phyloP scores from a whole-genome alignment of 2,888 invertebrate species.

The Neria commutata region DNA sequence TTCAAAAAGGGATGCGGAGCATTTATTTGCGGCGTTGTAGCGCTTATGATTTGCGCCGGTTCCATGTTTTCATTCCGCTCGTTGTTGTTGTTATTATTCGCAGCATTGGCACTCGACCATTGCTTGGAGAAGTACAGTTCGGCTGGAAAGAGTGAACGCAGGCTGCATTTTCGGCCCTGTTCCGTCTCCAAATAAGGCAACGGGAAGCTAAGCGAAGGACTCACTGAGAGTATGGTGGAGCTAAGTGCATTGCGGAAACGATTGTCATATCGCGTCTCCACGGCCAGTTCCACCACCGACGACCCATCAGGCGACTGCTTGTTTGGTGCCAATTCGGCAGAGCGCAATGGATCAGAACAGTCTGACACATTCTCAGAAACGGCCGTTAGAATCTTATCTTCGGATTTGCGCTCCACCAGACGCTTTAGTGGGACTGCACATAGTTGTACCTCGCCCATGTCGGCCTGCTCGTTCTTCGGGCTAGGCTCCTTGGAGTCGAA shows the following conservation, averaged over 20 bases:
- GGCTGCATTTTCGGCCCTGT: conserved; percentile 74
- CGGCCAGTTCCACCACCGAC: conserved; percentile 54
- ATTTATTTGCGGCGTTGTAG: conserved; percentile 59
- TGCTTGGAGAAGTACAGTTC: conserved; percentile 76
- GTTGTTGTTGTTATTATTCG: conserved; percentile 20
- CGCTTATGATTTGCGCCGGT: conserved; percentile 27
- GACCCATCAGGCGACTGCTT: conserved; percentile 60
- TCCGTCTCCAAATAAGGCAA: conserved; percentile 90
- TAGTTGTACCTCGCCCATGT: conserved; percentile 21
- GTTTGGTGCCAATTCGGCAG: conserved; percentile 55
- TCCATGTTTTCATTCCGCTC: conserved; percentile 47
- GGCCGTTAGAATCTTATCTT: conserved; percentile 66
- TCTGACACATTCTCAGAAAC: conserved; percentile 65
- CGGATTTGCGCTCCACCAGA: conserved; percentile 51
- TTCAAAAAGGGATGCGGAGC: conserved; percentile 77
- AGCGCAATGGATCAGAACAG: conserved; percentile 82
- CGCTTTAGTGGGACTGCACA: conserved; percentile 27
- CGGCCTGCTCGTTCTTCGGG: conserved; percentile 45
- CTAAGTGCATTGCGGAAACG: conserved; percentile 77
- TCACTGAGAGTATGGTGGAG: conserved; percentile 78
- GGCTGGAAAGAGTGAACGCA: conserved; percentile 75
- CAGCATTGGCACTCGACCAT: conserved; percentile 57
- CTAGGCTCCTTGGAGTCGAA: conserved; percentile 62
- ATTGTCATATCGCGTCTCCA: conserved; percentile 69
- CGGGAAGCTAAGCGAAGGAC: conserved; percentile 83